Conservation (phyloP, 2,113 vertebrate species). For the Mobula birostris region DNA sequence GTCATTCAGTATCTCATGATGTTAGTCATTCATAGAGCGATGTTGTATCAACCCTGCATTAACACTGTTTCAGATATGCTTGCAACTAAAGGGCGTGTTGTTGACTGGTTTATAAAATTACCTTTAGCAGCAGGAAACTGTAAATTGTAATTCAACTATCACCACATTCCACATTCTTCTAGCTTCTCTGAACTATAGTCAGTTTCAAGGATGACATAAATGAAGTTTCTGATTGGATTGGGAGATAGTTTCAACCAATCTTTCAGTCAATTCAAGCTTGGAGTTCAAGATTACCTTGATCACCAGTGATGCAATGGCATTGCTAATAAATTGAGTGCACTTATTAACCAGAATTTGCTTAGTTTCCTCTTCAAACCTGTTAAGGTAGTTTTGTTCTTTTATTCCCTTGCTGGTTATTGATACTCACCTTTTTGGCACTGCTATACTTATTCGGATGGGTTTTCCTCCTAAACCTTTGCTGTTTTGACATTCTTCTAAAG, state of each 20-base stretch:
- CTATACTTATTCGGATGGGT: conserved; percentile 76
- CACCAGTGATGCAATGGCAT: neutral
- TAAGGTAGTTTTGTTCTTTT: neutral
- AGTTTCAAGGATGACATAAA: neutral
- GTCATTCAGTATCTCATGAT: neutral
- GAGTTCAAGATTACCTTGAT: neutral
- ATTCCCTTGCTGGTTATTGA: neutral
- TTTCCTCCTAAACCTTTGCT: conserved; percentile 75
- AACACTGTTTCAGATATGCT: neutral
- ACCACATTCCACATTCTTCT: neutral
- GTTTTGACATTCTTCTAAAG: conserved; percentile 83
- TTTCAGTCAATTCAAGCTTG: neutral
- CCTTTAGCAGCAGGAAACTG: neutral
- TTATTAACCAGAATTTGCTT: neutral
- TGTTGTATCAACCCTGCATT: neutral
- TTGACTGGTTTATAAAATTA: neutral
- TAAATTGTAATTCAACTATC: neutral
- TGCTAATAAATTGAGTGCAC: neutral
- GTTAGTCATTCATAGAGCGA: neutral
- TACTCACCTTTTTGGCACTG: conserved; percentile 76
- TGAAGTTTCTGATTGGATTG: neutral
- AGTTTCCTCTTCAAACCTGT: neutral
- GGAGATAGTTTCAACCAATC: neutral
- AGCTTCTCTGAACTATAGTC: neutral
- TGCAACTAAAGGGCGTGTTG: neutral